These are phyloP conservation scores for Prionchulus punctatus DNA, from an alignment of 2,888 invertebrate genomes.

Conservation along the genomic window DNA sequence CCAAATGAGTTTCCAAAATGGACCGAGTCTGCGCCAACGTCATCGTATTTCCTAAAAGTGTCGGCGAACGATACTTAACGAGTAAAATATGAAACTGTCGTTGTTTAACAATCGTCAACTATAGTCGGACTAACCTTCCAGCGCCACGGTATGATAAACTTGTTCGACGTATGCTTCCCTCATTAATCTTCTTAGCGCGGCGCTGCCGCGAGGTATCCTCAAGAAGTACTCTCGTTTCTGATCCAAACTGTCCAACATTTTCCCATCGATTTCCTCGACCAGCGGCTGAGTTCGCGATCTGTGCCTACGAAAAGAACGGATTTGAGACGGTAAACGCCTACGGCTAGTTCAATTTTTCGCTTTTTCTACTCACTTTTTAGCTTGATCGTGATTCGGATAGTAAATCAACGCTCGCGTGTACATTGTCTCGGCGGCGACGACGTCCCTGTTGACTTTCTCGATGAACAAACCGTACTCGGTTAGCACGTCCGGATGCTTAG, in stretches of 20 bases:
- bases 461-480: constrained; percentile 81
- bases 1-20: constrained; percentile 64
- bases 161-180: constrained; percentile 83
- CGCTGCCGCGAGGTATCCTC: constrained; percentile 52
- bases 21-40: constrained; percentile 67
- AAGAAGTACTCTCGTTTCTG: constrained; percentile 63
- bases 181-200: constrained; percentile 66
- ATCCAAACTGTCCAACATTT: constrained; percentile 59
- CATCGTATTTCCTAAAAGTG: constrained; percentile 62
- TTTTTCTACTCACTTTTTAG: constrained; percentile 19
- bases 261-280: constrained; percentile 66
- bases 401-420: constrained; percentile 63
- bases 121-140: constrained; percentile 49
- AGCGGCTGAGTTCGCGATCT: constrained; percentile 66
- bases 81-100: background rate
- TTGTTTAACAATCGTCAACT: no score
- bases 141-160: constrained; percentile 88
- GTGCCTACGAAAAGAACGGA: constrained; percentile 38
- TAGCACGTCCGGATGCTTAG: constrained; percentile 75
- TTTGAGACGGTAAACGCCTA: background rate
- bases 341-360: no score
- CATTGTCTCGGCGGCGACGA: constrained; percentile 72
- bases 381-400: constrained; percentile 54
- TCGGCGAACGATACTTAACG: background rate
- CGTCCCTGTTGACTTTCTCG: constrained; percentile 64